These are phyloP conservation scores for Cephonodes hylas DNA, from an alignment of 2,888 invertebrate genomes.

Conservation along the genomic window DNA sequence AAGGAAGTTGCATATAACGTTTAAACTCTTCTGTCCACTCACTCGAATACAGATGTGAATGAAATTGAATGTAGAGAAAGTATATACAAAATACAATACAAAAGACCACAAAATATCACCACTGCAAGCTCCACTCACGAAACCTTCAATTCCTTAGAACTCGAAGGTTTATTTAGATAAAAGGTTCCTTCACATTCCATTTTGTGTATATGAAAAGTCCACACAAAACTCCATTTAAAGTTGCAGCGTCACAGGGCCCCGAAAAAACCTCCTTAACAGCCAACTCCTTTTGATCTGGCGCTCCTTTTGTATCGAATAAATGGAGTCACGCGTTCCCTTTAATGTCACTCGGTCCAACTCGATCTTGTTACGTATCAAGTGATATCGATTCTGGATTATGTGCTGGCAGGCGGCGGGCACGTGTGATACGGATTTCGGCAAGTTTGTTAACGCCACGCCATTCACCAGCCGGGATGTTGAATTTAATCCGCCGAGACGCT, in stretches of 20 bases:
- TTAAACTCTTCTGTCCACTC: too few relatives aligned
- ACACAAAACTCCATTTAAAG: not conserved
- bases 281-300: conserved; percentile 50
- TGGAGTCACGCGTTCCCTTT: conserved; percentile 66
- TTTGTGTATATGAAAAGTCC: too few relatives aligned
- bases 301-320: conserved; percentile 57
- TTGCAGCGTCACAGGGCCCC: conserved; percentile 10
- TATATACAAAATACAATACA: too few relatives aligned
- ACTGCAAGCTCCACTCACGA: too few relatives aligned
- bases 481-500: not conserved
- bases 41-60: too few relatives aligned
- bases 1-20: too few relatives aligned
- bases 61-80: too few relatives aligned
- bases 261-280: conserved; percentile 20
- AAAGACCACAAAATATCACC: too few relatives aligned
- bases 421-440: conserved; percentile 20
- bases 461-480: conserved; percentile 10
- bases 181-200: too few relatives aligned
- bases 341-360: conserved; percentile 58
- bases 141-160: too few relatives aligned
- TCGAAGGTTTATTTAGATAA: too few relatives aligned
- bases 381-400: conserved; percentile 17
- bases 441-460: conserved; percentile 14
- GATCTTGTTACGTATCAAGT: conserved; percentile 42
- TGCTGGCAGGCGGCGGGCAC: conserved; percentile 9